Evolutionary conservation across 2,113 vertebrate genomes (phyloP), one percentile per base, ranked within the genome.

Genomic region (Calidris pugnax): DNA sequence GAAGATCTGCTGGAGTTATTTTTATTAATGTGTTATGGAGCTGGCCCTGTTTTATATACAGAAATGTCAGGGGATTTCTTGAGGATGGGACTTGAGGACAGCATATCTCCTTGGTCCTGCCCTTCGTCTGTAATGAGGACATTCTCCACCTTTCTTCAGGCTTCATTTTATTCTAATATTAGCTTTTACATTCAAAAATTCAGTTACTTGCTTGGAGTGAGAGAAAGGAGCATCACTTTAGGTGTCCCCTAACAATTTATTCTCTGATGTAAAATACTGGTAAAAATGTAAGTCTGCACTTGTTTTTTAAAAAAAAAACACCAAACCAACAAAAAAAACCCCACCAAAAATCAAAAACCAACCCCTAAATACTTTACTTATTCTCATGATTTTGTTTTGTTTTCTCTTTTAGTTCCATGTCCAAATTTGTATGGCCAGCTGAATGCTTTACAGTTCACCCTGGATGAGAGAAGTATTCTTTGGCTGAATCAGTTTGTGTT

Each of bases 401-500:
- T 94, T 97, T 97, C 76, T 96, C 89, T 97, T 95, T 64, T 97
- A 99, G 99, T 99, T 97, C 99, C 99, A 4, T 99, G 98, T 97
- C 98, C 99, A 59, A 99, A 99, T 97, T 98, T 99, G 43, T 99
- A 99, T 84, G 98, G 98, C 76, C 37, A 39, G 37, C 37, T 99
- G 94, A 99, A 99, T 90, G 99, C 99, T 47, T 98, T 99, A 72
- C 99, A 99, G 96, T 98, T 99, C 88, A 99, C 99, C 41, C 96
- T 99, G 98, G 99, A 99, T 97, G 98, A 99, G 60, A 99, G 99
- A 94, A 99, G 99, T 97, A 98, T 99, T 98, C 98, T 99, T 47
- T 99, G 99, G 99, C 96, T 99, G 95, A 99, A 99, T 97, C 99
- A 99, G n/a, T 99, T 99, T 94, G 98, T 98, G 27, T 96, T 99